Percentiles rank a stretch among this genome's conserved stretches.
Conservation (phyloP, 2,797 vertebrate genomes). For the Antrozous pallidus region DNA sequence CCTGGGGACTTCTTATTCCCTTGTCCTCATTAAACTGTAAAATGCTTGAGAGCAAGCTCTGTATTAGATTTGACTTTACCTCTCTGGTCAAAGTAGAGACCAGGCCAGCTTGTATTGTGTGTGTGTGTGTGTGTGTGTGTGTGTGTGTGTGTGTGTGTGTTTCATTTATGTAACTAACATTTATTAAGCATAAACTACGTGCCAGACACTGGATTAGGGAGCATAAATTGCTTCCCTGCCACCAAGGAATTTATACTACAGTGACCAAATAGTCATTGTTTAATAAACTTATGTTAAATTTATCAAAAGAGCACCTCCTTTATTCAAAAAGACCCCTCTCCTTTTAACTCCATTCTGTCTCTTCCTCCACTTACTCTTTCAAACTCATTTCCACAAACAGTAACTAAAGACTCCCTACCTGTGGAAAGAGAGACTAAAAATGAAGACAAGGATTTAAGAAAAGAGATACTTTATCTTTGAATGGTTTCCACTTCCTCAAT, state of each 20-base stretch:
- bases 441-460: background rate
- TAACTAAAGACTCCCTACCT: background rate
- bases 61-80: background rate
- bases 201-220: background rate
- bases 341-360: background rate
- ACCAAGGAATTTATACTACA: background rate
- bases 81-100: background rate
- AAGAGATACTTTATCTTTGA: background rate
- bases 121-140: background rate
- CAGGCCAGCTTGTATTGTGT: background rate
- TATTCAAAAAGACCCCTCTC: background rate
- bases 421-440: background rate
- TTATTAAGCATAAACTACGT: background rate
- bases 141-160: background rate
- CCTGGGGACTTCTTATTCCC: background rate
- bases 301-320: background rate
- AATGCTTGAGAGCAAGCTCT: constrained; percentile 2
- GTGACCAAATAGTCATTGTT: background rate
- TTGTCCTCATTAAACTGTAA: background rate
- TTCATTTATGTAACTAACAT: constrained; percentile 8
- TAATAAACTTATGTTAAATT: background rate
- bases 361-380: background rate
- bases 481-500: background rate
- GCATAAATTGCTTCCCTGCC: background rate
- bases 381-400: constrained; percentile 1